A percentile compares a stretch with the other conserved stretches of the same genome.
phyloP scores from a whole-genome alignment of 2,888 invertebrate genomes.

The Chirona hameri region DNA sequence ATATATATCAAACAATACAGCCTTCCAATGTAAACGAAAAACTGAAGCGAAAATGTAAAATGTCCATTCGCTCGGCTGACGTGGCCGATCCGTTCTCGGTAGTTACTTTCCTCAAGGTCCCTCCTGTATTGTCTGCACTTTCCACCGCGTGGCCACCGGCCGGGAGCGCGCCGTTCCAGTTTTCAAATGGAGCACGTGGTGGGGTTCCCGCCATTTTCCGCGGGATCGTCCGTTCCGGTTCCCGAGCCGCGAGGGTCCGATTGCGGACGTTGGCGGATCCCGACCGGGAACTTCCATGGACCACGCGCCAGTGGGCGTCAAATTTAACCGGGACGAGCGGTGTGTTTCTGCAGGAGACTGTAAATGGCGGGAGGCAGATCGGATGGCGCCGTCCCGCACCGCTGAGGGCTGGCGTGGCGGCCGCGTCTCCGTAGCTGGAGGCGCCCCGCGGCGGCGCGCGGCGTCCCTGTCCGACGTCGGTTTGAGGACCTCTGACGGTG shows the following conservation, averaged over 20 bases:
- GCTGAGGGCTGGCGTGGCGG: neutral
- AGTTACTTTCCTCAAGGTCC: no score
- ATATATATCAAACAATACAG: no score
- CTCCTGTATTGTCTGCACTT: no score
- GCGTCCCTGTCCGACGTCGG: no score
- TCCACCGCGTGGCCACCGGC: no score
- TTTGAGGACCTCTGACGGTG: neutral
- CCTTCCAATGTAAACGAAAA: no score
- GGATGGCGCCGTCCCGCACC: neutral
- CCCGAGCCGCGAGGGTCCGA: no score
- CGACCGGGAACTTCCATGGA: neutral
- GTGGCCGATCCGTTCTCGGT: no score
- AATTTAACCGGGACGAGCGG: neutral
- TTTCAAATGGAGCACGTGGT: conserved; percentile 3
- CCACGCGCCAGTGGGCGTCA: neutral
- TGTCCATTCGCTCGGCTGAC: no score
- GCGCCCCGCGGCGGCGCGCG: neutral
- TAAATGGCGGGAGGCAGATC: neutral
- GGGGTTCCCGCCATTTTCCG: neutral
- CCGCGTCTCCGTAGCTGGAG: neutral
- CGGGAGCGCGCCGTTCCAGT: no score
- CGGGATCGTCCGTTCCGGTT: neutral
- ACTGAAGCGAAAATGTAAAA: no score
- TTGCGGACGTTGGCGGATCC: neutral
- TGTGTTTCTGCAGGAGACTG: neutral